Conservation (phyloP, 2,888 invertebrate genomes). For the Diarsia mendica region DNA sequence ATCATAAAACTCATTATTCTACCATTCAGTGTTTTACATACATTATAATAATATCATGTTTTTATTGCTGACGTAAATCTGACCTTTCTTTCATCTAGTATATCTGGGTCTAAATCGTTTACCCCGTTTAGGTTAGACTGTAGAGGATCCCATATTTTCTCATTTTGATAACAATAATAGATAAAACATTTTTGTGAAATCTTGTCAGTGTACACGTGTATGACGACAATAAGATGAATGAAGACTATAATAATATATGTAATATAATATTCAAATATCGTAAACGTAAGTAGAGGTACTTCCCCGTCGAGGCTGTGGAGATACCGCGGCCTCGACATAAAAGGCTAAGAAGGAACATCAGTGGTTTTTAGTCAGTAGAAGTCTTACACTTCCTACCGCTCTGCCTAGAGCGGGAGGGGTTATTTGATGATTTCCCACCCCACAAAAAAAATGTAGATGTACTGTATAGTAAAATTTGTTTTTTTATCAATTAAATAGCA, state of each 20-base stretch:
- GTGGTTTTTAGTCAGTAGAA: too few species aligned
- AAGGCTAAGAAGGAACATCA: too few species aligned
- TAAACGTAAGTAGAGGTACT: neutral
- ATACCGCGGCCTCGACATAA: too few species aligned
- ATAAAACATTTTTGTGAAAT: neutral
- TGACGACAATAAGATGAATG: neutral
- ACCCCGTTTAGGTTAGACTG: neutral
- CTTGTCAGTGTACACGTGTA: neutral
- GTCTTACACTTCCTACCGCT: too few species aligned
- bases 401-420: too few species aligned
- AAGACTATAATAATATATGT: too few species aligned
- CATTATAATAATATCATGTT: constrained; percentile 21
- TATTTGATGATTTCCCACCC: too few species aligned
- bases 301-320: too few species aligned
- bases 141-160: constrained; percentile 15
- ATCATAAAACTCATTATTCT: constrained; percentile 28
- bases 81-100: constrained; percentile 33
- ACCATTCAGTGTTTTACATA: constrained; percentile 35
- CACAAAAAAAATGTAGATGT: too few species aligned
- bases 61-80: constrained; percentile 28
- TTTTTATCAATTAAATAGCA: too few species aligned
- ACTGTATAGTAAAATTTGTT: neutral
- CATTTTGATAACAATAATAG: neutral
- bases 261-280: neutral
- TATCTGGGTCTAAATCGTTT: constrained; percentile 37